A percentile compares a stretch with the other conserved stretches of the same genome.
Evolutionary conservation across 2,888 invertebrate species (phyloP).

Genomic region (Ochropleura plecta): DNA sequence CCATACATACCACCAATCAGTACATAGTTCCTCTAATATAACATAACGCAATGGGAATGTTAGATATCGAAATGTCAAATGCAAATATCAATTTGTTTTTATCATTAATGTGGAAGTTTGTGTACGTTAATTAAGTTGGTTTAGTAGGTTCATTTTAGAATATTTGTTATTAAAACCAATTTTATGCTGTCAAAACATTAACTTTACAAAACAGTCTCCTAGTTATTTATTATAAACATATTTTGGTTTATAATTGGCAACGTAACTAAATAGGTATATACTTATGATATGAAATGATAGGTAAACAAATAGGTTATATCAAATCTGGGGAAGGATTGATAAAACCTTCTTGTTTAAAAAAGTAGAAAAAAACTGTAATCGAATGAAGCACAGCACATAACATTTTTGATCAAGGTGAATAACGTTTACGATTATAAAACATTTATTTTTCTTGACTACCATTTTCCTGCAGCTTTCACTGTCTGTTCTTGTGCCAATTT

Average conservation of each 20-base stretch:
- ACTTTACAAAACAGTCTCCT: not conserved
- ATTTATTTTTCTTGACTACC: not conserved
- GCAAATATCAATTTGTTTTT: constrained; percentile 49
- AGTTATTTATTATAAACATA: not conserved
- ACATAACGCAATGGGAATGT: constrained; percentile 37
- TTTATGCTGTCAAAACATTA: not conserved
- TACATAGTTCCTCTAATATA: constrained; percentile 33
- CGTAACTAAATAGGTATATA: not conserved
- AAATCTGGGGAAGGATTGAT: no score
- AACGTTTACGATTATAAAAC: not conserved
- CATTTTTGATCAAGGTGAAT: not conserved
- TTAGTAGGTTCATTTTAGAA: not conserved
- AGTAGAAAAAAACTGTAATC: not conserved
- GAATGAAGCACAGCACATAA: not conserved
- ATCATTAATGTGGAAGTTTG: not conserved
- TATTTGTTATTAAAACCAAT: not conserved
- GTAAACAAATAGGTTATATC: not conserved
- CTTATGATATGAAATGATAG: not conserved
- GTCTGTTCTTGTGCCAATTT: not conserved
- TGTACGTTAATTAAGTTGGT: not conserved
- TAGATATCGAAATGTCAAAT: constrained; percentile 27
- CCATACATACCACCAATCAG: constrained; percentile 40
- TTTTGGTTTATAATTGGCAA: not conserved
- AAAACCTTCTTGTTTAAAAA: not conserved
- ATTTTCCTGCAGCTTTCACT: not conserved